phyloP scores from a whole-genome alignment of 2,113 vertebrate genomes.

The Phyllostomus hastatus region DNA sequence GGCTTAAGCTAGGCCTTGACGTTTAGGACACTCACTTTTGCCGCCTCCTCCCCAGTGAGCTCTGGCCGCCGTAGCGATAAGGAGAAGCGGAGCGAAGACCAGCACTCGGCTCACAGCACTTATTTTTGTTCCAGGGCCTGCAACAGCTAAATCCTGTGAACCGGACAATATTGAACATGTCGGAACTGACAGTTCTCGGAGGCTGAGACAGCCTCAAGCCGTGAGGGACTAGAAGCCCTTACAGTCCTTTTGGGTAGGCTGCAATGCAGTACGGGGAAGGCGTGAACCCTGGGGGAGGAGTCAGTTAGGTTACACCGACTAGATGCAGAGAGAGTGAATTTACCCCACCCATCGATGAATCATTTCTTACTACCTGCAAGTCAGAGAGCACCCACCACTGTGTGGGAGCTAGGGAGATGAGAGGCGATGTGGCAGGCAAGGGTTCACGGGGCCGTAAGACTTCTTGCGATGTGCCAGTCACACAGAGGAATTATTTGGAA shows the following conservation, averaged over 20 bases:
- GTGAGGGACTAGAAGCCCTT: not conserved
- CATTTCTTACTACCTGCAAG: not conserved
- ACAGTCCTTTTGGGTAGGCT: not conserved
- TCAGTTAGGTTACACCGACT: not conserved
- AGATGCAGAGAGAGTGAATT: not conserved
- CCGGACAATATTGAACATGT: not conserved
- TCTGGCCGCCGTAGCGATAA: not conserved
- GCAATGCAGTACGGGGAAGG: not conserved
- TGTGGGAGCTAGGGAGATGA: not conserved
- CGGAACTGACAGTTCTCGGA: not conserved
- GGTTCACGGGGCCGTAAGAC: not conserved
- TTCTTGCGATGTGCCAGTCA: not conserved
- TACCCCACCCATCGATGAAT: not conserved
- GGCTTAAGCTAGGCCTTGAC: not conserved
- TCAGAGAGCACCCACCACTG: not conserved
- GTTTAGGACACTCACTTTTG: not conserved
- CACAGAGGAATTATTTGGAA: not conserved
- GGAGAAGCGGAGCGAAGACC: not conserved
- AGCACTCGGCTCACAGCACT: fast-evolving
- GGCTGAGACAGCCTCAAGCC: not conserved
- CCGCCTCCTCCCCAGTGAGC: not conserved
- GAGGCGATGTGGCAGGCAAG: not conserved
- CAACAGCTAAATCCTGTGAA: not conserved
- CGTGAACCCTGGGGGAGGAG: not conserved
- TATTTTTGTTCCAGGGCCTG: not conserved